Conservation (phyloP, 2,888 invertebrate genomes). For the Scaptomyza cyrtandrae region DNA sequence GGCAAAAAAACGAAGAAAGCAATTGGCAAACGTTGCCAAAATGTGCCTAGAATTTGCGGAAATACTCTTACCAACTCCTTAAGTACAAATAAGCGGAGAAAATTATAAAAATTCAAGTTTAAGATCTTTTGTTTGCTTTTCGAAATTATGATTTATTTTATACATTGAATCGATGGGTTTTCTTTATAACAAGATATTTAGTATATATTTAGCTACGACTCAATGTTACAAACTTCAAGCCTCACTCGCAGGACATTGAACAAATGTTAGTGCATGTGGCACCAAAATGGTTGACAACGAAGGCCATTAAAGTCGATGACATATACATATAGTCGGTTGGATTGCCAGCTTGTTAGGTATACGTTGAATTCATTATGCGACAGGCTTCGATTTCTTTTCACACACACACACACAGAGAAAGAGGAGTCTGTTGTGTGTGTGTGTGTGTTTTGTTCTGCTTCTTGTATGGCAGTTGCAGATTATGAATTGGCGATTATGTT, state of each 20-base stretch:
- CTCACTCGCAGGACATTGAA: background rate
- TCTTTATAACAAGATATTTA: too few species aligned
- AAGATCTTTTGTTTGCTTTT: too few species aligned
- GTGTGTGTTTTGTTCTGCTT: conserved; percentile 37
- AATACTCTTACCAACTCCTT: conserved; percentile 15
- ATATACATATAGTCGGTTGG: background rate
- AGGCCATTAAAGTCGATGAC: conserved; percentile 56
- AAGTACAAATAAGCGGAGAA: too few species aligned
- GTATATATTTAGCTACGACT: too few species aligned
- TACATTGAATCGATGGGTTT: too few species aligned
- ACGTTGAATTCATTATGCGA: conserved; percentile 59
- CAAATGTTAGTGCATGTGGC: conserved; percentile 18
- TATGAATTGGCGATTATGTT: conserved; percentile 78
- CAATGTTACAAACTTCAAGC: conserved; percentile 7
- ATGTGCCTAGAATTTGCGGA: background rate
- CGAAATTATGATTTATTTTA: too few species aligned
- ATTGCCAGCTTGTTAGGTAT: conserved; percentile 30
- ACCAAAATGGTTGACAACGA: conserved; percentile 48
- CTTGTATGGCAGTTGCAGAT: conserved; percentile 52
- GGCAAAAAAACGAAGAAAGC: conserved; percentile 48
- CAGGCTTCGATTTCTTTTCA: conserved; percentile 48
- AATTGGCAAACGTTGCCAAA: conserved; percentile 27
- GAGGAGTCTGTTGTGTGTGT: background rate
- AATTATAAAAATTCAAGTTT: too few species aligned
- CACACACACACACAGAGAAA: conserved; percentile 3